These are phyloP conservation scores for Pseudomyrmex pallidus DNA, from an alignment of 1,140 invertebrate species.

Conservation along the genomic window DNA sequence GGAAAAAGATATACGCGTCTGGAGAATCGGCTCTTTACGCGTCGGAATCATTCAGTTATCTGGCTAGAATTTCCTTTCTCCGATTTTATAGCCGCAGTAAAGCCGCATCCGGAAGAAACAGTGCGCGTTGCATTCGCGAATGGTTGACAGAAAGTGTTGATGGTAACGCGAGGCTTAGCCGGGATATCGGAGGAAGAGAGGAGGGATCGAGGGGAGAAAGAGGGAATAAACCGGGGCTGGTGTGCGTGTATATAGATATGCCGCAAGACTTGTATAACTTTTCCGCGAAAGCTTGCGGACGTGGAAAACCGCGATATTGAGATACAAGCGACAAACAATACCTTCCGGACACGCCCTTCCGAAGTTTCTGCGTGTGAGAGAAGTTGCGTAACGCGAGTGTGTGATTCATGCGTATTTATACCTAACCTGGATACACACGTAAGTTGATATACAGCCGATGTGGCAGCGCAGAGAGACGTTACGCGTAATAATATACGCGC, in stretches of 20 bases:
- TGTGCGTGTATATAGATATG: too few relatives aligned
- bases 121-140: neutral
- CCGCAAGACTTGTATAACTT: constrained; percentile 1
- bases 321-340: constrained; percentile 43
- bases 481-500: too few relatives aligned
- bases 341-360: constrained; percentile 53
- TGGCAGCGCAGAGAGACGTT: neutral
- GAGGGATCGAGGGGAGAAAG: neutral
- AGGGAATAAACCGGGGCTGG: constrained; percentile 2
- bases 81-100: neutral
- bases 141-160: constrained; percentile 17
- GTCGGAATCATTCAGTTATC: too few relatives aligned
- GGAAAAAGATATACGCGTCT: too few relatives aligned
- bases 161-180: constrained; percentile 32
- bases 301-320: constrained; percentile 41
- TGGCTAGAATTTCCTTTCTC: too few relatives aligned
- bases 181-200: too few relatives aligned
- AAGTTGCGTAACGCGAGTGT: constrained; percentile 27
- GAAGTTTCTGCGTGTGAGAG: constrained; percentile 1
- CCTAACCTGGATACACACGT: neutral
- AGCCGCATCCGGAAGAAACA: neutral
- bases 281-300: constrained; percentile 24
- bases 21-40: too few relatives aligned
- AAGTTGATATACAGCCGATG: constrained; percentile 1
- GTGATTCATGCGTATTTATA: constrained; percentile 55